A percentile compares a stretch with the other conserved stretches of the same genome.
Evolutionary conservation across 1,140 invertebrate species (phyloP).

Genomic region (Drosophila sproati): DNA sequence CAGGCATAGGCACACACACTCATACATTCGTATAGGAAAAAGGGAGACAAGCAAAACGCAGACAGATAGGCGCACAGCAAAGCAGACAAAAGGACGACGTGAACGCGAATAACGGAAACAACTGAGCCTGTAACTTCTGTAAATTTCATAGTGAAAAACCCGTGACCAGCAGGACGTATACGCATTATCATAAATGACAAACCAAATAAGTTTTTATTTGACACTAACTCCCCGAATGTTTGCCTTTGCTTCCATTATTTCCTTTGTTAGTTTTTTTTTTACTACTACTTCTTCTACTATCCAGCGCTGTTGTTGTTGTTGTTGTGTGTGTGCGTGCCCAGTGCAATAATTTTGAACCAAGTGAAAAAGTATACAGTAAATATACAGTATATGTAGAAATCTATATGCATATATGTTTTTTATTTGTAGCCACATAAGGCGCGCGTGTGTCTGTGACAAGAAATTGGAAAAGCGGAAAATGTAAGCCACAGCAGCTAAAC

Average conservation of each 20-base stretch:
- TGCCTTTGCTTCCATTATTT: constrained; percentile 5
- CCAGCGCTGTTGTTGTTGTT: constrained; percentile 11
- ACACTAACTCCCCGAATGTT: constrained; percentile 6
- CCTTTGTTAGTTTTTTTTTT: constrained; percentile 13
- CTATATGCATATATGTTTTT: constrained; percentile 4
- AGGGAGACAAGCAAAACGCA: constrained; percentile 43
- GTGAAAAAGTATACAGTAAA: constrained; percentile 17
- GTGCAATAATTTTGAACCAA: constrained; percentile 23
- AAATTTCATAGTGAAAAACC: constrained; percentile 44
- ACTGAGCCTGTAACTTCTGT: constrained; percentile 25
- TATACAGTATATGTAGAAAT: constrained; percentile 3
- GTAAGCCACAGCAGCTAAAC: constrained; percentile 23
- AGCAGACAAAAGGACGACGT: constrained; percentile 44
- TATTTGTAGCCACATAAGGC: constrained; percentile 13
- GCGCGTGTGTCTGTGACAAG: constrained; percentile 63
- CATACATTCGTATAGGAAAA: constrained; percentile 4
- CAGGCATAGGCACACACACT: constrained; percentile 24
- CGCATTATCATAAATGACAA: constrained; percentile 72
- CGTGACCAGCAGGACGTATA: constrained; percentile 52
- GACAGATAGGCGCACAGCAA: constrained; percentile 63
- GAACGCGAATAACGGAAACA: constrained; percentile 31
- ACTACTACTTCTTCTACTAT: constrained; percentile 25
- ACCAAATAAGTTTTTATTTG: constrained; percentile 52
- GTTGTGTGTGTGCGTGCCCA: not conserved
- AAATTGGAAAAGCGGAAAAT: constrained; percentile 31